Conservation (phyloP, 2,113 vertebrate genomes). For the Etheostoma spectabile region DNA sequence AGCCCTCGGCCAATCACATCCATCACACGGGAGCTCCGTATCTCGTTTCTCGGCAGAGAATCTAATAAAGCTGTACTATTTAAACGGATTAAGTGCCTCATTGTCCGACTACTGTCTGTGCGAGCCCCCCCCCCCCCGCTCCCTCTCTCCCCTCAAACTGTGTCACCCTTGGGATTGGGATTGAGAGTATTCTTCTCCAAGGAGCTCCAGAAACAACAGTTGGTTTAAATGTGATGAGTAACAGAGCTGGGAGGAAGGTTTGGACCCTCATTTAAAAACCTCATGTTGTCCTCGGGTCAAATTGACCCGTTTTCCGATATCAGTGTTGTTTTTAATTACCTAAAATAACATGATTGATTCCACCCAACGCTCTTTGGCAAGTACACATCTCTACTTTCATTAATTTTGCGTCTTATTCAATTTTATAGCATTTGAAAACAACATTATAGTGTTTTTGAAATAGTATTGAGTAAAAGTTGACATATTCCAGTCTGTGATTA, state of each 20-base stretch:
- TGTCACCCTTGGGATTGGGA: slow-evolving; percentile 26
- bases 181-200: slow-evolving; percentile 4
- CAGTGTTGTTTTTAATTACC: too few relatives aligned
- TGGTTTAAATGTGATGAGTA: not conserved
- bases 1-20: slow-evolving; percentile 18
- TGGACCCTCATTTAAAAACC: not conserved
- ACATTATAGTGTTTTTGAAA: too few relatives aligned
- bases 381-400: too few relatives aligned
- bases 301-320: too few relatives aligned
- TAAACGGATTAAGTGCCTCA: slow-evolving; percentile 61
- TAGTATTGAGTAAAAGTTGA: too few relatives aligned
- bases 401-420: too few relatives aligned
- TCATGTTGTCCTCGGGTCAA: too few relatives aligned
- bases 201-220: slow-evolving; percentile 37
- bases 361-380: too few relatives aligned
- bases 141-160: not conserved
- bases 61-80: slow-evolving; percentile 63
- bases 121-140: not conserved
- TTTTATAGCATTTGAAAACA: too few relatives aligned
- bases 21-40: slow-evolving; percentile 16
- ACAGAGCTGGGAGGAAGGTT: not conserved
- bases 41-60: slow-evolving; percentile 28
- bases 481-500: too few relatives aligned
- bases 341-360: too few relatives aligned
- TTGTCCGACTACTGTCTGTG: slow-evolving; percentile 36